Base-by-base conservation (phyloP, 2,113 vertebrate genomes). In the Sarotherodon lohbergeri region DNA sequence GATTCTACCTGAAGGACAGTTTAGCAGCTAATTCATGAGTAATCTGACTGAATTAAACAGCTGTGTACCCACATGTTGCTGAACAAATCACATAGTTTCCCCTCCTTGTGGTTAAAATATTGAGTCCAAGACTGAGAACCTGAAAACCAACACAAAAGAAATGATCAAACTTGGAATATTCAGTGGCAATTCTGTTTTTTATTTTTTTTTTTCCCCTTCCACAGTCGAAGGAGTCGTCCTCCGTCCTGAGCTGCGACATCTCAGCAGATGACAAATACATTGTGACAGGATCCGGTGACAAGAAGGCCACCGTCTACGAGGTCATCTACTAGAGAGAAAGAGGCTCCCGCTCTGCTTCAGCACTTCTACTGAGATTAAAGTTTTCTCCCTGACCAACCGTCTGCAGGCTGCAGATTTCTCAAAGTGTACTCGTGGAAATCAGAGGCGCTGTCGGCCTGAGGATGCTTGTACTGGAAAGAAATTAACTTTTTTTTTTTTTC, bases 221-320 rank as follows among this genome's bases (percentile, higher is more conserved):
- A 9, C 96, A 99, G 98, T 99, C 98, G 1, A 99, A 99, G 96
- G 98, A 99, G 93, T 99, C 98, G 50, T 99, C 98, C 1, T 99
- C 98, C 1, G 98, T 99, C 94, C 95, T 99, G 94, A 99, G 98
- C 91, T 99, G 98, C 6, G 98, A 99, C 97, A 99, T 99, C 94
- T 99, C 98, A 0, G 98, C 98, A 0, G 98, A 99, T 50, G 98
- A 99, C 96, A 99, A 99, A 93, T 99, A 99, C 94, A 99, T 99
- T 5, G 98, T 99, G 91, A 99, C 98, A 2, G 98, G 98, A 92
- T 99, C 98, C 6, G 98, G 98, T 11, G 98, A 99, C 96, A 99
- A 99, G 97, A 99, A 99, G 94, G 98, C 98, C 93, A 99, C 98
- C 1, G 98, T 99, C 89, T 99, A 99, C 34, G 98, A 99, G 96